Percentiles rank a stretch among this genome's conserved stretches.
Evolutionary conservation across 1,140 invertebrate species (phyloP).

Genomic region (Hypsibius dujardini): DNA sequence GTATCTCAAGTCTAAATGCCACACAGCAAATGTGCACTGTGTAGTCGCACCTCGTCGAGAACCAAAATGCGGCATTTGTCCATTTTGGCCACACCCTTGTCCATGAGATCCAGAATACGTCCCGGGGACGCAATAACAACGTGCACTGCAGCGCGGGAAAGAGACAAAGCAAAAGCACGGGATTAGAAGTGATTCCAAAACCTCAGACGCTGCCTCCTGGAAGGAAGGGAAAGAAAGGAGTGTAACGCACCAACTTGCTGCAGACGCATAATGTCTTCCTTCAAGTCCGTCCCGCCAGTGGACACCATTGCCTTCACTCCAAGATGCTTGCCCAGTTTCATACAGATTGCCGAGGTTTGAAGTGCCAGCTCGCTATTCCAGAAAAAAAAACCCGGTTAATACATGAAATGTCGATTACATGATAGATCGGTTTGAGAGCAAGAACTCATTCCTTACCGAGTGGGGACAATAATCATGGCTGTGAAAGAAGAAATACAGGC

Average conservation of each 20-base stretch:
- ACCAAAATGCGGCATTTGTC: constrained; percentile 88
- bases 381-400: no score
- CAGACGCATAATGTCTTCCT: constrained; percentile 98
- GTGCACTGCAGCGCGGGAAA: constrained; percentile 52
- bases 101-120: constrained; percentile 97
- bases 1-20: no score
- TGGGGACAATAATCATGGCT: constrained; percentile 95
- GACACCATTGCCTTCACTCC: constrained; percentile 95
- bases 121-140: constrained; percentile 97
- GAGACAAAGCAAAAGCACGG: no score
- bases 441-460: constrained; percentile 38
- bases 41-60: constrained; percentile 56
- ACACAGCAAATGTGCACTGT: background rate
- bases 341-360: constrained; percentile 98
- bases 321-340: constrained; percentile 90
- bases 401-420: no score
- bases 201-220: no score
- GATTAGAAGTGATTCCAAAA: no score
- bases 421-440: no score
- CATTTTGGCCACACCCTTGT: constrained; percentile 92
- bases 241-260: constrained; percentile 63
- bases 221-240: background rate
- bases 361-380: constrained; percentile 63
- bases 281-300: constrained; percentile 88
- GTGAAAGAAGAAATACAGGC: constrained; percentile 27